Evolutionary conservation across 2,888 invertebrate species (phyloP).

Genomic region (Tetropium fuscum): DNA sequence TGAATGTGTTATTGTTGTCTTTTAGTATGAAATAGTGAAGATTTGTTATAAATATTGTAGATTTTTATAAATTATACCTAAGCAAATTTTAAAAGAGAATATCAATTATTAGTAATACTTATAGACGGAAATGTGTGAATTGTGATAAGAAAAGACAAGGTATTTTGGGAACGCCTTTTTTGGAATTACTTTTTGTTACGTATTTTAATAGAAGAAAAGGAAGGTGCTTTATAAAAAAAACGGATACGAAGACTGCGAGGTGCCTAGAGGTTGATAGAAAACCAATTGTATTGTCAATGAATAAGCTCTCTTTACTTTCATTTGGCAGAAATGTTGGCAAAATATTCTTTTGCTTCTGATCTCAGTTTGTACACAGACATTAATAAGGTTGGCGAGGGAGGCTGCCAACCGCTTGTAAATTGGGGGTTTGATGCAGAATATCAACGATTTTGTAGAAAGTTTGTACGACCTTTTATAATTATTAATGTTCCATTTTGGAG

Average conservation of each 20-base stretch:
- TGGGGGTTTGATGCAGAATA: no score
- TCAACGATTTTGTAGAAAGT: no score
- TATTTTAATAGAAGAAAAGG: conserved; percentile 41
- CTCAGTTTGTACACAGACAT: conserved; percentile 61
- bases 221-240: conserved; percentile 54
- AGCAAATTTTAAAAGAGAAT: conserved; percentile 38
- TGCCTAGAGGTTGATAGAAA: conserved; percentile 59
- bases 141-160: conserved; percentile 56
- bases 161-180: conserved; percentile 55
- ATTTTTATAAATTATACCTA: conserved; percentile 48
- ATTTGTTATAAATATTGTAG: conserved; percentile 46
- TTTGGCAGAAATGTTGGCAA: conserved; percentile 41
- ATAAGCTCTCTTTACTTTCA: conserved; percentile 56
- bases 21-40: conserved; percentile 52
- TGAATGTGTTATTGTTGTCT: conserved; percentile 41
- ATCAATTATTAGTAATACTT: conserved; percentile 41
- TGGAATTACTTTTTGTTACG: conserved; percentile 45
- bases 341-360: conserved; percentile 53
- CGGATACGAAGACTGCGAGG: conserved; percentile 63
- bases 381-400: conserved; percentile 9
- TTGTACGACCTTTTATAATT: no score
- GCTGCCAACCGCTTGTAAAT: no score
- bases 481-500: no score
- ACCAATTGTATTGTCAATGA: conserved; percentile 49
- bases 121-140: conserved; percentile 44